Evolutionary conservation across 2,888 invertebrate species (phyloP).

Genomic region (Villa cingulata): DNA sequence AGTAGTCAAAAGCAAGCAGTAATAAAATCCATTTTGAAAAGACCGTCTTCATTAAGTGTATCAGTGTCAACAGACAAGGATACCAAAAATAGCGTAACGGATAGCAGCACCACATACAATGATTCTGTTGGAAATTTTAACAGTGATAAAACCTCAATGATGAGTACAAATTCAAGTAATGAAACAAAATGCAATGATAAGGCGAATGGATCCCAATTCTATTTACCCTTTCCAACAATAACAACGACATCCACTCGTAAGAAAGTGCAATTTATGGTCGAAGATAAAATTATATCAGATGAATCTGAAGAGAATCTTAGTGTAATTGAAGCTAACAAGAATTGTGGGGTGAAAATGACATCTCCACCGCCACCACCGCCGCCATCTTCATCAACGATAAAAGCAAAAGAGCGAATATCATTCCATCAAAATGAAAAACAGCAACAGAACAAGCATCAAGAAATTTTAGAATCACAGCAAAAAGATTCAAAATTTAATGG

Average conservation of each 20-base stretch:
- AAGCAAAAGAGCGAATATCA: no score
- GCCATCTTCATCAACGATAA: background rate
- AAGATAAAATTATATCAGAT: slow-evolving; percentile 38
- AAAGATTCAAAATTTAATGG: background rate
- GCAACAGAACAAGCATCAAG: background rate
- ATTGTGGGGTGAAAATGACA: background rate
- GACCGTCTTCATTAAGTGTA: slow-evolving; percentile 36
- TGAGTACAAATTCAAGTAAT: slow-evolving; percentile 11
- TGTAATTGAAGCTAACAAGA: background rate
- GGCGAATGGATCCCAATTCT: slow-evolving; percentile 43
- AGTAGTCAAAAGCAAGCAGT: slow-evolving; percentile 14
- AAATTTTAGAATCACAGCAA: slow-evolving; percentile 3
- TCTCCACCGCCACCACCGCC: no score
- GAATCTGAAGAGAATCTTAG: slow-evolving; percentile 12
- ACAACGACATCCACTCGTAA: slow-evolving; percentile 48
- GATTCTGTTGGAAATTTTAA: background rate
- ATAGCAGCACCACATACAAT: background rate
- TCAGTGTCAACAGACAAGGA: slow-evolving; percentile 31
- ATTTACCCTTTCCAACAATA: slow-evolving; percentile 47
- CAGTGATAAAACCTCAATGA: slow-evolving; percentile 1
- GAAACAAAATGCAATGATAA: slow-evolving; percentile 12
- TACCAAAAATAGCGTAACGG: slow-evolving; percentile 14
- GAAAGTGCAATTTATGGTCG: slow-evolving; percentile 59
- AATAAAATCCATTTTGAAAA: slow-evolving; percentile 48
- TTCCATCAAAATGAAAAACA: slow-evolving; percentile 1